These are phyloP conservation scores for Knipowitschia caucasica DNA, from an alignment of 2,797 vertebrate species.

Conservation along the genomic window DNA sequence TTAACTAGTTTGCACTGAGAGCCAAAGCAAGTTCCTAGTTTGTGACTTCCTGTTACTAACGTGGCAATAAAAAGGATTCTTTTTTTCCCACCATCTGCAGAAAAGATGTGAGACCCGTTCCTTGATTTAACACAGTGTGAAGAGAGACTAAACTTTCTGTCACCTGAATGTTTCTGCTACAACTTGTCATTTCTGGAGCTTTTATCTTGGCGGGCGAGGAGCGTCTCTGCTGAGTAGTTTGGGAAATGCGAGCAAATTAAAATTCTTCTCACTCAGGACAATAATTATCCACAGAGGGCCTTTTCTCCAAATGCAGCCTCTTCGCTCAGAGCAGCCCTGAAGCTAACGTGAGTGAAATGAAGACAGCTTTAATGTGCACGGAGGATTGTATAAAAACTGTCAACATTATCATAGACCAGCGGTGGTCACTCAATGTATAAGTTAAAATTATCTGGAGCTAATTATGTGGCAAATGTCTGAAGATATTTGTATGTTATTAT, in stretches of 20 bases:
- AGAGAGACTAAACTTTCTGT: background rate
- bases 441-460: background rate
- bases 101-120: too few relatives aligned
- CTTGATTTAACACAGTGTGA: background rate
- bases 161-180: constrained; percentile 5
- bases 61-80: too few relatives aligned
- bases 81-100: too few relatives aligned
- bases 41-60: too few relatives aligned
- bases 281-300: constrained; percentile 53
- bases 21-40: too few relatives aligned
- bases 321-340: constrained; percentile 17
- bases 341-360: constrained; percentile 29
- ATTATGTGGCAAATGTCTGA: background rate
- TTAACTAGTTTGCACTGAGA: too few relatives aligned
- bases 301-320: constrained; percentile 33
- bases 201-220: constrained; percentile 31
- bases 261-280: constrained; percentile 45
- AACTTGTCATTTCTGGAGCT: constrained; percentile 10
- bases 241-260: constrained; percentile 49
- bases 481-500: background rate
- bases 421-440: background rate
- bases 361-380: constrained; percentile 15
- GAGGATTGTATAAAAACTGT: too few relatives aligned
- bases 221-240: constrained; percentile 44
- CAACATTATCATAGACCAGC: too few relatives aligned